phyloP scores from a whole-genome alignment of 2,113 vertebrate species.

The Xiphophorus maculatus region DNA sequence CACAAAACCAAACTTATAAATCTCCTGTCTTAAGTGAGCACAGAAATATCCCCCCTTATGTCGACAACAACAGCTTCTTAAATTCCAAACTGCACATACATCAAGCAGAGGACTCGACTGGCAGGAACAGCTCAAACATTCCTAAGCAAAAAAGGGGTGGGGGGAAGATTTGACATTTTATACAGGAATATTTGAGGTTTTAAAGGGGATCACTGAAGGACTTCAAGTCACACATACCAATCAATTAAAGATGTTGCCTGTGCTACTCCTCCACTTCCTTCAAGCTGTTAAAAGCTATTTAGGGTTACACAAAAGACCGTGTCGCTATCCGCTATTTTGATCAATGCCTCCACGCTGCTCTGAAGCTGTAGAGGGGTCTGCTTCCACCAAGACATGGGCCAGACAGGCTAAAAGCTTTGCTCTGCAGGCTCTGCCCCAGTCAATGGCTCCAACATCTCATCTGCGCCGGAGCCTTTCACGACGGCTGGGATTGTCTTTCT shows the following conservation, averaged over 20 bases:
- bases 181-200: slow-evolving; percentile 9
- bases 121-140: background rate
- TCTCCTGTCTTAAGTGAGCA: slow-evolving; percentile 1
- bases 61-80: slow-evolving; percentile 5
- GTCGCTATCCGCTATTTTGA: slow-evolving; percentile 45
- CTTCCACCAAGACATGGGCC: slow-evolving; percentile 45
- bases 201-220: background rate
- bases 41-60: background rate
- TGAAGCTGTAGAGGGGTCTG: slow-evolving; percentile 51
- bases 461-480: slow-evolving; percentile 64
- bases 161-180: background rate
- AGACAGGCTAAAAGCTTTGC: slow-evolving; percentile 74
- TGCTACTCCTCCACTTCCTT: slow-evolving; percentile 10
- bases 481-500: slow-evolving; percentile 63
- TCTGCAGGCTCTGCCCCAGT: slow-evolving; percentile 63
- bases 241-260: slow-evolving; percentile 38
- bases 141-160: background rate
- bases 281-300: slow-evolving; percentile 44
- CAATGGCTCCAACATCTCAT: slow-evolving; percentile 65
- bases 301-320: slow-evolving; percentile 57
- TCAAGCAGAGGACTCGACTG: background rate
- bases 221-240: slow-evolving; percentile 11
- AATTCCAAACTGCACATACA: slow-evolving; percentile 2
- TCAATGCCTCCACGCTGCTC: slow-evolving; percentile 67
- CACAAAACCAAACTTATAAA: slow-evolving; percentile 6